A percentile compares a stretch with the other conserved stretches of the same genome.
phyloP scores from a whole-genome alignment of 2,797 vertebrate species.

The Eremophila alpestris region DNA sequence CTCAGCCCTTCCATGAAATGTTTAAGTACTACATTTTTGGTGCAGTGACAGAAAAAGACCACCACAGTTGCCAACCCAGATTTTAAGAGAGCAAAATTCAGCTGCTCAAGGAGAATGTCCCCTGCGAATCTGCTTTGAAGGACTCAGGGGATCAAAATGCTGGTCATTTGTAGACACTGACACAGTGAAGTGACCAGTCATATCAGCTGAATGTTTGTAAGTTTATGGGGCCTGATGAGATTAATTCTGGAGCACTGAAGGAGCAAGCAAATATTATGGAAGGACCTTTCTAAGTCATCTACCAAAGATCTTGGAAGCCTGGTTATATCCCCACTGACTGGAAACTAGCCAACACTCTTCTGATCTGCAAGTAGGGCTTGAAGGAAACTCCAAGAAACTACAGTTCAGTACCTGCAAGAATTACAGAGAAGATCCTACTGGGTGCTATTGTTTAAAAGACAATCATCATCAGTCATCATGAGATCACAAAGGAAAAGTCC shows the following conservation, averaged over 20 bases:
- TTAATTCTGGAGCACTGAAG: neutral
- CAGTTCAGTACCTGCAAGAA: neutral
- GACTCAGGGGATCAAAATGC: neutral
- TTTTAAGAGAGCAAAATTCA: neutral
- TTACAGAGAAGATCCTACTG: neutral
- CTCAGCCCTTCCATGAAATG: neutral
- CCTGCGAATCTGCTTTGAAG: neutral
- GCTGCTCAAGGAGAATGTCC: neutral
- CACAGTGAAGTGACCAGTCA: rapidly evolving
- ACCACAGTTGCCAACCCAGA: neutral
- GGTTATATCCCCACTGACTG: neutral
- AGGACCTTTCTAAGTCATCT: neutral
- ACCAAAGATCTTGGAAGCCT: neutral
- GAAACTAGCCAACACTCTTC: neutral
- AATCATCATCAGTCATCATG: neutral
- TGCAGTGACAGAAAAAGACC: neutral
- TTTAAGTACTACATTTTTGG: neutral
- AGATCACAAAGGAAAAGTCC: neutral
- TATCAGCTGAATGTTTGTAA: neutral
- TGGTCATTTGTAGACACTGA: neutral
- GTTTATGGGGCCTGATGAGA: neutral
- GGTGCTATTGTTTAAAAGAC: neutral
- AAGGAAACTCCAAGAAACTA: neutral
- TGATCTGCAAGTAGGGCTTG: neutral
- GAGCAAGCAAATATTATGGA: neutral